phyloP scores from a whole-genome alignment of 2,113 vertebrate species.

The Sylvia atricapilla region DNA sequence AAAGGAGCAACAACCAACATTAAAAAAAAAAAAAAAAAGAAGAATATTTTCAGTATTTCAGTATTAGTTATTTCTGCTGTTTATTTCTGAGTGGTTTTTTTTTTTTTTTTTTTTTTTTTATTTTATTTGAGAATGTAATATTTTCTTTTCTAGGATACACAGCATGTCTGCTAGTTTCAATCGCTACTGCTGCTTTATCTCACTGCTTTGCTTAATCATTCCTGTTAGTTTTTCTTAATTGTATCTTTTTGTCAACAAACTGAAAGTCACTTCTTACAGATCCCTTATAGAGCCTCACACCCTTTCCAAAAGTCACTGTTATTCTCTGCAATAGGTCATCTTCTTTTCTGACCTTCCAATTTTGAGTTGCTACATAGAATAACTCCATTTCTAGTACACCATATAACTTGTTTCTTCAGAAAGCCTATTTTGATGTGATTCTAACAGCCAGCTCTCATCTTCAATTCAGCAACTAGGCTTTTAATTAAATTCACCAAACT shows the following conservation, averaged over 20 bases:
- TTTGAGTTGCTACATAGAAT: neutral
- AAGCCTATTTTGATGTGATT: neutral
- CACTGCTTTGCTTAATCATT: neutral
- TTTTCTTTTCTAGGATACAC: neutral
- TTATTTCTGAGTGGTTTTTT: neutral
- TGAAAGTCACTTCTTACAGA: neutral
- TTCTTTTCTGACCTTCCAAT: neutral
- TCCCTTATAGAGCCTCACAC: neutral
- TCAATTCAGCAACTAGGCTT: neutral
- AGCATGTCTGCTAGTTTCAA: neutral
- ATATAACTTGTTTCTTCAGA: neutral
- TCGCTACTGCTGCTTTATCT: neutral
- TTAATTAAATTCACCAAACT: neutral
- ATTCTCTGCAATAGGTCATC: neutral
- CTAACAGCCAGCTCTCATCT: neutral
- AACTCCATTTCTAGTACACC: neutral
- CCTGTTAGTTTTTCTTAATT: neutral
- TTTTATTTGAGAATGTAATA: neutral
- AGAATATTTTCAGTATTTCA: neutral
- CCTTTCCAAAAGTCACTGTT: neutral
- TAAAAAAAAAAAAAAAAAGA: too few species aligned
- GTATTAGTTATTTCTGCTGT: neutral
- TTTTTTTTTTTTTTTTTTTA: neutral
- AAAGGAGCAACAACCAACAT: neutral
- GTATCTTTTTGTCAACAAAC: neutral